A percentile compares a stretch with the other conserved stretches of the same genome.
These are phyloP conservation scores for Hirudo medicinalis DNA, from an alignment of 1,140 invertebrate genomes.

Conservation along the genomic window DNA sequence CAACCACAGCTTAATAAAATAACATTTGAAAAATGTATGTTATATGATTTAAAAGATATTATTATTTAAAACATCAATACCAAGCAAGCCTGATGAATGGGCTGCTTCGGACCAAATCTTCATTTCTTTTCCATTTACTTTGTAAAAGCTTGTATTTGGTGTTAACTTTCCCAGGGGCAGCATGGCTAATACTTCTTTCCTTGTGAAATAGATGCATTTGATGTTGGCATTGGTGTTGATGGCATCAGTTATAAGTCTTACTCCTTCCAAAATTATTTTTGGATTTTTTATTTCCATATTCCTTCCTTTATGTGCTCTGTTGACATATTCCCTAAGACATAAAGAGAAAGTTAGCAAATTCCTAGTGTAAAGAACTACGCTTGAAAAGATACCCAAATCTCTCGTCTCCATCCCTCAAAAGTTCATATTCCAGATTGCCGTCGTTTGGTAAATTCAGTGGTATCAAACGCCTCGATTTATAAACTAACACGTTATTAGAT, in stretches of 20 bases:
- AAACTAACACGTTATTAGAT: too few relatives aligned
- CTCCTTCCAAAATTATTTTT: constrained; percentile 1
- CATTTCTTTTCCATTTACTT: background rate
- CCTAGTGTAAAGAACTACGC: background rate
- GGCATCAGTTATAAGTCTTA: constrained; percentile 8
- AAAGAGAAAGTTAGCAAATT: background rate
- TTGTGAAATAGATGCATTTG: background rate
- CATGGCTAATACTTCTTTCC: background rate
- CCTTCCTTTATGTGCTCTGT: background rate
- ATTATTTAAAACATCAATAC: background rate
- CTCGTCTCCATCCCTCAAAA: background rate
- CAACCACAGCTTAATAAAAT: background rate
- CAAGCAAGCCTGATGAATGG: background rate
- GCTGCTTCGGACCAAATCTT: background rate
- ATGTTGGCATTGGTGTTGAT: background rate
- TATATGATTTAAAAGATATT: background rate
- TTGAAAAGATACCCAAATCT: constrained; percentile 9
- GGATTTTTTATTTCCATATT: background rate
- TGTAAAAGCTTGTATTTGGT: background rate
- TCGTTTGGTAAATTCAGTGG: background rate
- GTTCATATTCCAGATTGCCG: background rate
- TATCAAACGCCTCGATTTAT: too few relatives aligned
- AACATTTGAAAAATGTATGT: background rate
- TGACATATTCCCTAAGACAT: background rate
- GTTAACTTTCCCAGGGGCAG: background rate